phyloP scores from a whole-genome alignment of 30 jellyfish, hydroid and myxozoan species.

The Turritopsis rubra region DNA sequence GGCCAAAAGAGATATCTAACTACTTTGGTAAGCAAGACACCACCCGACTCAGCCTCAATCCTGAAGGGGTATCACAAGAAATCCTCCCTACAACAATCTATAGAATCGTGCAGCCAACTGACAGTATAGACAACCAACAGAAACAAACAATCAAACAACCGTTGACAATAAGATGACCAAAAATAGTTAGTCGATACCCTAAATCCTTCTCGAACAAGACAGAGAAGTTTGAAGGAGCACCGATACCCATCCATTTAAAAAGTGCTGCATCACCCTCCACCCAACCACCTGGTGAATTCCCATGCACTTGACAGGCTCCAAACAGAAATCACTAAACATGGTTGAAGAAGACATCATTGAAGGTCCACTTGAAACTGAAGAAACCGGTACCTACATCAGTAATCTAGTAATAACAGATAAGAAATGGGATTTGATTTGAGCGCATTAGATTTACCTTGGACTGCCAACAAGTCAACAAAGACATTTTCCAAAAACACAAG shows the following conservation, averaged over 20 bases:
- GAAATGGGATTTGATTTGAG: neutral
- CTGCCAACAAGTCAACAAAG: neutral
- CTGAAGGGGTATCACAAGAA: neutral
- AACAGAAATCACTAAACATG: neutral
- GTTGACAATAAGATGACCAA: too few species aligned
- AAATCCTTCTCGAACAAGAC: neutral
- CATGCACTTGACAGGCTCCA: neutral
- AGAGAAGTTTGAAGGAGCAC: neutral
- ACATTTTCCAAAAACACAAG: neutral
- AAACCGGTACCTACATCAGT: neutral
- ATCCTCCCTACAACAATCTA: neutral
- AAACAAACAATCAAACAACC: neutral
- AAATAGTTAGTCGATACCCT: neutral
- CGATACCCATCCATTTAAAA: neutral
- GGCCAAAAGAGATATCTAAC: too few species aligned
- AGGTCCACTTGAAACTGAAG: neutral
- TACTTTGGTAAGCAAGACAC: neutral
- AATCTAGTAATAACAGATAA: slow-evolving; percentile 8
- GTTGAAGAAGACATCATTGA: neutral
- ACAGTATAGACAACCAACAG: neutral
- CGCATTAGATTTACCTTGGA: slow-evolving; percentile 11
- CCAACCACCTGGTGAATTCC: neutral
- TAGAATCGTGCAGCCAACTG: too few species aligned
- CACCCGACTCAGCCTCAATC: neutral
- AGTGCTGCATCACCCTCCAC: neutral